Evolutionary conservation across 2,888 invertebrate genomes (phyloP), one percentile per base, ranked within the genome.

Genomic region (Orthosia cruda): DNA sequence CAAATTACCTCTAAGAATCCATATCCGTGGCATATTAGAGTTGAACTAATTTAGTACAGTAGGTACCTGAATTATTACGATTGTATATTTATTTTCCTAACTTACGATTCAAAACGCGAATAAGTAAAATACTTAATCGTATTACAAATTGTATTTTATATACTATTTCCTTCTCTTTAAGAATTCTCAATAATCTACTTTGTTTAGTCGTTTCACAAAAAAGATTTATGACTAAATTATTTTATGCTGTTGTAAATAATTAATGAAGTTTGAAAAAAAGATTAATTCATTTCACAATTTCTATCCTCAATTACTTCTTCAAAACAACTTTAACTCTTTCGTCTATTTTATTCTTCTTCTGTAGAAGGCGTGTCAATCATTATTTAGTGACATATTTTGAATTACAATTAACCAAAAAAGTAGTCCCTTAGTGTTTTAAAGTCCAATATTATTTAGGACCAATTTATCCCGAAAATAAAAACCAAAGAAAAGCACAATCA

Each of bases 101-200:
- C 80, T 80, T 87, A 61, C 3, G 76, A 87, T 87, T 86, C 82
- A 50, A 32, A 63, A 55, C 81, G 71, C 81, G 80, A 70, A 69
- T 50, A 62, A 62, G 65, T 70, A 81, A 82, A 79, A 81, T 73
- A 47, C 20, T 4, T 20, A 47, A 15, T 45, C 11, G 76, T 52
- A 59, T 16, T 67, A 65, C 15, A 52, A 77, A 79, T 74, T 75
- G 55, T 71, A 64, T 76, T 85, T 83, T 58, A 61, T 57, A 58
- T 67, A 47, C 12, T 20, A 15, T 47, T 62, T 23, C 45, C 23
- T 64, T 67, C 2, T 13, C 47, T 54, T 40, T 15, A 45, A 20
- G 16, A 40, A 7, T 61, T 49, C 32, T 59, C 20, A 50, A 50
- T 26, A 20, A 50, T 7, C 57, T 18, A 23, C 20, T 62, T 40